Evolutionary conservation across 35 echinoderm and acorn worm species (phyloP), one percentile per base, ranked within the genome.

Genomic region (Lytechinus pictus): DNA sequence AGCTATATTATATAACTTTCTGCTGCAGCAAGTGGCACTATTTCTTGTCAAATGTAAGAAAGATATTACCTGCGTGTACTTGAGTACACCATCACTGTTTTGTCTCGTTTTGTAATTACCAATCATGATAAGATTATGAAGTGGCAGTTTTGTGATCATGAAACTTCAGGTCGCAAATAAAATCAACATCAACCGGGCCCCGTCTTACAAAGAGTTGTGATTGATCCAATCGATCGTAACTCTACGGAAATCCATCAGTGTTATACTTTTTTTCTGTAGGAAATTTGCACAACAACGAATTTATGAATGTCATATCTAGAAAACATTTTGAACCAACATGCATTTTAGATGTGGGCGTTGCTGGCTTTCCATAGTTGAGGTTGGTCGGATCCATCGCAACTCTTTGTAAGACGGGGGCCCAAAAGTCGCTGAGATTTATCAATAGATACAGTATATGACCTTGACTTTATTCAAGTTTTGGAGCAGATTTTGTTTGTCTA

Each of bases 1-100:
- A 53, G 52, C 92, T 93, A 93, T 93, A 93, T 57, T 93, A 93
- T 93, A 54, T 54, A 93, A 53, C 53, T 33, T 55, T 52, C 52
- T 52, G 28, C 29, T 12, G 29, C 88, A 90, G 52, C 52, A 52
- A 52, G 88, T 90, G 88, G 88, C 52, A 3, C 13, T 52, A 52
- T 90, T 90, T 54, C 52, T 10, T 90, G 16, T 14, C 52, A 10
- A 52, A 52, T 90, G 52, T 54, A 90, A 28, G 88, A 90, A 52
- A 52, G 11, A 90, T 90, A 12, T 90, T 52, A 52, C 28, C 14
- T 51, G 88, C 3, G 88, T 90, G 29, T 21, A 54, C 16, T 10
- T 3, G 0, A 90, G 9, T 90, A 12, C 88, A 52, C 52, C 88
- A 90, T 54, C 33, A 29, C 28, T 52, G 52, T 90, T 44, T 52